Base-by-base conservation (phyloP, 2,797 vertebrate genomes). In the Protonibea diacanthus region DNA sequence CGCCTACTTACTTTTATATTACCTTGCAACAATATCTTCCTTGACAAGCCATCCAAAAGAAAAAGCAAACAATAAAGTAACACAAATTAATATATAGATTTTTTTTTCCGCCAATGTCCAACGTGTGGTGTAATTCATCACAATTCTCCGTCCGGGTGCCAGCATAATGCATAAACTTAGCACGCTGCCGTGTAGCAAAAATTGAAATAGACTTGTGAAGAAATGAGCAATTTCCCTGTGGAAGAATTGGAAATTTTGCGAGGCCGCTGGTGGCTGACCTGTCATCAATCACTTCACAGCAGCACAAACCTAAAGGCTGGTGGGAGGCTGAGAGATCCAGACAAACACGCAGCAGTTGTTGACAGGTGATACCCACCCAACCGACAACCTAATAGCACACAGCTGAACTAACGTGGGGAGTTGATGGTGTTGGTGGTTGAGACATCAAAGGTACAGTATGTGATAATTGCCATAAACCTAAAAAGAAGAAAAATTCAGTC, bases 141-240 rank as follows among this genome's bases (percentile, higher is more conserved):
- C 96, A 96, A 97, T 98, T 96, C 96, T 93, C 94, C 89, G 91
- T 93, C 94, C 94, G 92, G 92, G 95, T 95, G 95, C 94, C 94
- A 93, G 93, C 95, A 95, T 97, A 97, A 97, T 97, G 95, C 97
- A 97, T 96, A 97, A 97, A 97, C 96, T 96, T 92, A 96, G 95
- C 92, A 94, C 85, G 91, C 95, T 96, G 96, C 95, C 94, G 91
- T 94, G 95, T 95, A 94, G 94, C 94, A 95, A 96, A 97, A 97
- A 99, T 97, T 95, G 96, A 97, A 98, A 97, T 96, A 94, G 97
- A 97, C 97, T 97, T 95, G 89, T 86, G 86, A 84, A 97, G 96
- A 97, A 99, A 99, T 98, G 96, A 98, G 96, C 97, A 98, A 99
- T 99, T 99, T 99, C 98, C 97, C 97, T 93, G 93, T 94, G 97